phyloP scores from a whole-genome alignment of 2,888 invertebrate species.

The Hypomecis punctinalis region DNA sequence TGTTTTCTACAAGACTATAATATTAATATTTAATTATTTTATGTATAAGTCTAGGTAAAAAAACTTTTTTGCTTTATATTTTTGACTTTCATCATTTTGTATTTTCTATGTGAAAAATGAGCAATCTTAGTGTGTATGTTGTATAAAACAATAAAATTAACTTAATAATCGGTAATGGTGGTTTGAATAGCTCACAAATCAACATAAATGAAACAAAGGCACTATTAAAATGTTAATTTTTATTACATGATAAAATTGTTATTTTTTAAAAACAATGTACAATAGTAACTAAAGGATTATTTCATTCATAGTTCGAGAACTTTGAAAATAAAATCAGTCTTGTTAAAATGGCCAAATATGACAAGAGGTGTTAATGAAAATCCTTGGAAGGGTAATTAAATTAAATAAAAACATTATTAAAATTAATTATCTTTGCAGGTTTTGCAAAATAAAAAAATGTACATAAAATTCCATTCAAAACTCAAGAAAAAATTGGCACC shows the following conservation, averaged over 20 bases:
- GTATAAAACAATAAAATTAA: neutral
- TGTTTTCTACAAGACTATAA: neutral
- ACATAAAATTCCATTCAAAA: slow-evolving; percentile 68
- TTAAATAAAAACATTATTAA: slow-evolving; percentile 59
- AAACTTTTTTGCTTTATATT: slow-evolving; percentile 5
- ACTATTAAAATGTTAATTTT: slow-evolving; percentile 78
- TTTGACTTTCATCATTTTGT: neutral
- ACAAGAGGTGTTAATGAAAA: slow-evolving; percentile 68
- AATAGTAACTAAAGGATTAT: slow-evolving; percentile 81
- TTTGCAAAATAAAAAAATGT: slow-evolving; percentile 66
- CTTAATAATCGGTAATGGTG: neutral
- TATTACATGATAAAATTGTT: slow-evolving; percentile 82
- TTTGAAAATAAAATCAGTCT: slow-evolving; percentile 84
- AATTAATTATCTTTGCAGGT: slow-evolving; percentile 62
- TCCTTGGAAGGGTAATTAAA: slow-evolving; percentile 64
- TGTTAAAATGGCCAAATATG: slow-evolving; percentile 84
- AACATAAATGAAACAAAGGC: slow-evolving; percentile 41
- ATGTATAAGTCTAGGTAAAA: neutral
- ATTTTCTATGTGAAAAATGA: slow-evolving; percentile 4
- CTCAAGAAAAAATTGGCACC: slow-evolving; percentile 71
- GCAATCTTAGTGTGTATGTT: neutral
- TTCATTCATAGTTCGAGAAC: slow-evolving; percentile 71
- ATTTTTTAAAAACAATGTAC: slow-evolving; percentile 81
- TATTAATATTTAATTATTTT: neutral
- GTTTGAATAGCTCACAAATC: neutral